Percentiles rank a stretch among this genome's conserved stretches.
phyloP scores from a whole-genome alignment of 92 coral and sea anemone genomes.

The Porites evermanni region DNA sequence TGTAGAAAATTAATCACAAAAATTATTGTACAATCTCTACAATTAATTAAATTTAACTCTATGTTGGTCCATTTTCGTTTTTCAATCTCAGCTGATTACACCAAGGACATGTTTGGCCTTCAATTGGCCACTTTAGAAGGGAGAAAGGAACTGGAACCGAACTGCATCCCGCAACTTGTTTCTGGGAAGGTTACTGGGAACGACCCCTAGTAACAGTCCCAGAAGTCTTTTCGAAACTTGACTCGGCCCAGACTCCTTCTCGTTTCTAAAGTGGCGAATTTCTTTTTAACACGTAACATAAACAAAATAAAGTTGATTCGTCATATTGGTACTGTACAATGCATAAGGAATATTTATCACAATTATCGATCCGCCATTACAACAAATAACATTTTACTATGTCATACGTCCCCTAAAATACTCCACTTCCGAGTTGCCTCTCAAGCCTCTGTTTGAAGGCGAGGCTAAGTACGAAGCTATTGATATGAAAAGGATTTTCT shows the following conservation, averaged over 20 bases:
- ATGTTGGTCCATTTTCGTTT: background rate
- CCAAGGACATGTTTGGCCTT: too few relatives aligned
- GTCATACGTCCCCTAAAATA: background rate
- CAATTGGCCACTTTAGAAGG: too few relatives aligned
- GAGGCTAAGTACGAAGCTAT: too few relatives aligned
- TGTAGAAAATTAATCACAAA: constrained; percentile 30
- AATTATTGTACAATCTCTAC: constrained; percentile 6
- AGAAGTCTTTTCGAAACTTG: too few relatives aligned
- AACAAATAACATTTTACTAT: background rate
- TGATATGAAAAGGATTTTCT: background rate
- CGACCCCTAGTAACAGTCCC: too few relatives aligned
- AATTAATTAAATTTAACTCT: constrained; percentile 3
- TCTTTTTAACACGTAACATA: background rate
- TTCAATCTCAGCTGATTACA: background rate
- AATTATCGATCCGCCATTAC: background rate
- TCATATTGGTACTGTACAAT: background rate
- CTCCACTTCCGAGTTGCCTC: background rate
- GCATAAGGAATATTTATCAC: constrained; percentile 7
- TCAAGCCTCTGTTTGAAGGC: too few relatives aligned
- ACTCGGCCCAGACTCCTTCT: too few relatives aligned
- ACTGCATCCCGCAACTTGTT: too few relatives aligned
- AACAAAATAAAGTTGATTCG: constrained; percentile 17
- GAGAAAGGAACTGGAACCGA: too few relatives aligned
- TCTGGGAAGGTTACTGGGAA: too few relatives aligned
- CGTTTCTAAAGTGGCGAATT: too few relatives aligned